Evolutionary conservation across 2,888 invertebrate species (phyloP), one percentile per base, ranked within the genome.

Genomic region (Sphecodes monilicornis): DNA sequence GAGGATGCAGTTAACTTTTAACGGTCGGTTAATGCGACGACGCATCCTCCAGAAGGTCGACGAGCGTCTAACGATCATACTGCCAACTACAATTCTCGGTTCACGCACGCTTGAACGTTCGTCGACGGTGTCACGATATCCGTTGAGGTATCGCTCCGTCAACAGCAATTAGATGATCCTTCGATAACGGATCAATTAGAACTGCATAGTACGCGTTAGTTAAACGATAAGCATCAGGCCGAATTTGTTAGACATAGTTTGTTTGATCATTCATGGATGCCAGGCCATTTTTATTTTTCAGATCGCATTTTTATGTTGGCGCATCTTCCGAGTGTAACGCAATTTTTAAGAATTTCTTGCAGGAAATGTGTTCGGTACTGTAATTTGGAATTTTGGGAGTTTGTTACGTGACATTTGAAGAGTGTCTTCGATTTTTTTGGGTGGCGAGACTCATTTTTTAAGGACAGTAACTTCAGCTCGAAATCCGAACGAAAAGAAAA

Each of bases 1-100:
- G 72, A 70, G 83, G 43, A 73, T 68, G 82, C 78, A 72, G 83
- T 85, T 83, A 81, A 83, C 76, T 81, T 73, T 83, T 81, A 83
- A 83, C 82, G 71, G 75, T 32, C 72, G 76, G 71, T 81, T 83
- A 83, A 83, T 81, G 81, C 81, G 81, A 76, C 54, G 43, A 71
- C 66, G 75, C 76, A 57, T 83, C 79, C 74, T 50, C 60, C 26
- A 60, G 26, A 57, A 26, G 26, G 57, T 57, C 57, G 57, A 22
- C 22, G 22, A n/a, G 26, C 26, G 13, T 57, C 13, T 26, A 16
- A 29, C 26, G 57, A 57, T 26, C 57, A 8, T 22, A 26, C 16
- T 26, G 26, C 26, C 26, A 29, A 1, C 26, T 26, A 29, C 13
- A 5, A 26, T 26, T 26, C 1, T 10, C 26, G 8, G 50, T 50